Evolutionary conservation across 2,888 invertebrate species (phyloP), one percentile per base, ranked within the genome.

Genomic region (Drosophila mettleri): DNA sequence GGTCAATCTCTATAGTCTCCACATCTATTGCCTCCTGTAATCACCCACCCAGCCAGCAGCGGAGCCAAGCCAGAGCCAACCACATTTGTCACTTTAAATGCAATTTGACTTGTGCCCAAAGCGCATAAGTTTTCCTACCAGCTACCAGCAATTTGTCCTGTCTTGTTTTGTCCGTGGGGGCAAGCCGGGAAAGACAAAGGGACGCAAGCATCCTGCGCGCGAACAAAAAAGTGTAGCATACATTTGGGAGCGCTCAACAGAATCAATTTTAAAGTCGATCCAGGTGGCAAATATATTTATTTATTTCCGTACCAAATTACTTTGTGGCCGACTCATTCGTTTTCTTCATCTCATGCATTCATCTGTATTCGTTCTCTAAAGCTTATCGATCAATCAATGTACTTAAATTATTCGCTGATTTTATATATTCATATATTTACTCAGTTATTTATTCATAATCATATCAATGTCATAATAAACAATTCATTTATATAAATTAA

Each of bases 1-100:
- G 87, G 84, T 80, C 87, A 84, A 64, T 73, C 69, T 53, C 49
- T 54, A 59, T 52, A 34, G 49, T 27, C 36, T 3, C 20, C 24
- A 27, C 24, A 45, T 27, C 43, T 16, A 60, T 55, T 36, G 49
- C 33, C 36, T 6, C n/a, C 22, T 9, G 14, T 45, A 22, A 14
- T 22, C 33, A 4, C 36, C 24, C 39, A 14, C 39, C 48, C 33
- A 36, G 41, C 14, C 29, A 8, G 29, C 22, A 22, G 39, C 39
- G 7, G 20, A 29, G 29, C 29, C 29, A 8, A 29, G 29, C 24
- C 20, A 20, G 39, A 52, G 63, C 52, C 52, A 51, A 69, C 80
- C 78, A 80, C 81, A 82, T 86, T 82, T 86, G 85, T 82, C 82
- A 82, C 82, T 86, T 82, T 82, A 82, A 82, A 82, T 86, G 87